A percentile compares a stretch with the other conserved stretches of the same genome.
These are phyloP conservation scores for Drosophila tristis DNA, from an alignment of 1,140 invertebrate genomes.

Conservation along the genomic window DNA sequence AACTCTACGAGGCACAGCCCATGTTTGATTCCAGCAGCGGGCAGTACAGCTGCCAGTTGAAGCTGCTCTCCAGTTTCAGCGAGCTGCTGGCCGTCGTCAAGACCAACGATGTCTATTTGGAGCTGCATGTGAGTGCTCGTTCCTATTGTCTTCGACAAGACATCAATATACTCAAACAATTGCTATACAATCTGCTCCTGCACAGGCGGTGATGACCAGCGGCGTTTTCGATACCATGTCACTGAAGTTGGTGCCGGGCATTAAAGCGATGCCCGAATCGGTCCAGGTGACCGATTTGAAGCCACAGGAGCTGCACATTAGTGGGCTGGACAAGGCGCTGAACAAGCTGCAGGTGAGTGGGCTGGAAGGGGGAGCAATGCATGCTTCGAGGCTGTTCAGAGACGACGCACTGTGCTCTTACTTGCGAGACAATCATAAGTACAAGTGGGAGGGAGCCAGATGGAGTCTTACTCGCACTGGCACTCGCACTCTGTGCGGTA, in stretches of 20 bases:
- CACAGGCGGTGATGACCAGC: conserved; percentile 66
- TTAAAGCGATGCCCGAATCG: conserved; percentile 65
- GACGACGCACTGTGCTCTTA: conserved; percentile 16
- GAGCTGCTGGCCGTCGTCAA: conserved; percentile 72
- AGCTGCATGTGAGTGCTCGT: conserved; percentile 63
- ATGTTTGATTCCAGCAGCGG: conserved; percentile 59
- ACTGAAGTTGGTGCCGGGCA: conserved; percentile 79
- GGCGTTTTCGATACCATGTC: conserved; percentile 74
- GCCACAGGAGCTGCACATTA: conserved; percentile 75
- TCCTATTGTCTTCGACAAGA: background rate
- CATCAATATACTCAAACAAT: conserved; percentile 6
- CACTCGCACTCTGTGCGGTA: conserved; percentile 57
- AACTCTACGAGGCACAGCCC: conserved; percentile 71
- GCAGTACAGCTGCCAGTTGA: conserved; percentile 72
- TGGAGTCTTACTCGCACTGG: conserved; percentile 14
- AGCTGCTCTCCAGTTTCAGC: conserved; percentile 56
- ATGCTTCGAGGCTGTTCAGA: conserved; percentile 1
- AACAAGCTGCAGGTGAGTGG: conserved; percentile 79
- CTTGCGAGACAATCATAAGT: conserved; percentile 43
- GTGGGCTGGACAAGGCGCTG: conserved; percentile 79
- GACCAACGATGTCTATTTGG: conserved; percentile 68
- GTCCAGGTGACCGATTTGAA: conserved; percentile 61
- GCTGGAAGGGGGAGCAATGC: background rate
- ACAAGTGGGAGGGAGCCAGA: conserved; percentile 5
- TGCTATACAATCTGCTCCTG: background rate